These are phyloP conservation scores for Nansenia antarctica DNA, from an alignment of 2,113 vertebrate species.

Conservation along the genomic window DNA sequence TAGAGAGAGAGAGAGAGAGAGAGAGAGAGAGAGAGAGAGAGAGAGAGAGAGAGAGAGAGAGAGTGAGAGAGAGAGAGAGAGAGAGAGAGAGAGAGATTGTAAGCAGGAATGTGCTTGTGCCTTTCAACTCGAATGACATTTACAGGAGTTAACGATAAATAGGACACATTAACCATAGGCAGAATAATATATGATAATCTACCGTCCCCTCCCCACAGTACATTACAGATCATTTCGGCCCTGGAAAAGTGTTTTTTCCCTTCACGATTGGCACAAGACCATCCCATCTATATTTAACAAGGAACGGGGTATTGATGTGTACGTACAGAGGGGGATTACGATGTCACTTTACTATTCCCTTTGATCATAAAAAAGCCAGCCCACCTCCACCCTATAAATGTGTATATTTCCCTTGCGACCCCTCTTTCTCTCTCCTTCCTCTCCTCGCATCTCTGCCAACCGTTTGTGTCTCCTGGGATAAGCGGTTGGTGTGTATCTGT, in stretches of 20 bases:
- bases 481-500: neutral
- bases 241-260: neutral
- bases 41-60: neutral
- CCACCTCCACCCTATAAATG: neutral
- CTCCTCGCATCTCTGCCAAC: neutral
- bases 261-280: neutral
- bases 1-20: neutral
- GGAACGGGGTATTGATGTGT: neutral
- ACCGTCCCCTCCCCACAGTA: no score
- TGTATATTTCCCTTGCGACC: neutral
- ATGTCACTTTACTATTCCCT: neutral
- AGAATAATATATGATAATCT: no score
- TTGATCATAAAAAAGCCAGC: neutral
- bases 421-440: neutral
- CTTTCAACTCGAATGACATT: no score
- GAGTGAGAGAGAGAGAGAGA: constrained; percentile 7
- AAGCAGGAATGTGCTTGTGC: no score
- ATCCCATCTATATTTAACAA: neutral
- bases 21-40: neutral
- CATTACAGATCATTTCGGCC: neutral
- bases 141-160: no score
- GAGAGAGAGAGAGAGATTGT: constrained; percentile 24
- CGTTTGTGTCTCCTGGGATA: neutral
- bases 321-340: neutral
- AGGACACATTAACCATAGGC: no score